Evolutionary conservation across 2,797 vertebrate species (phyloP), one percentile per base, ranked within the genome.

Genomic region (Zenarchopterus dispar): DNA sequence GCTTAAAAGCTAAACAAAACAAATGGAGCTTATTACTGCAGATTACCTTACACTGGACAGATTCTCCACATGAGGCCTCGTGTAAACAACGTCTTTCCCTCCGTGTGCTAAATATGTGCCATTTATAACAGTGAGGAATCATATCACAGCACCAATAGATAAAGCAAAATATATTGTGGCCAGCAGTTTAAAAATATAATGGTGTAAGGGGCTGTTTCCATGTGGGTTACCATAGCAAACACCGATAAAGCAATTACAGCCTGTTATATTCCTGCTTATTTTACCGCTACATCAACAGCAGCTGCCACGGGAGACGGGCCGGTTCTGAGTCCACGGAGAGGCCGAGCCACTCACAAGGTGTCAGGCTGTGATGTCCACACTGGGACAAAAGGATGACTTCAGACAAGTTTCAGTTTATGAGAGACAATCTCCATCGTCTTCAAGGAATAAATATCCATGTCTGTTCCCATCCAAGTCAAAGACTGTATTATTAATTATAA

Each of bases 1-100:
- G 92, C 91, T 93, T 93, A 92, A 93, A 94, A 92, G 92, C 90
- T 95, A 94, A 97, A 96, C 93, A 96, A 97, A 97, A 96, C 94
- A 96, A 96, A 96, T 70, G 90, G 93, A 94, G 92, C 91, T 93
- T 93, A 94, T 93, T 94, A 93, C 93, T 92, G 88, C 91, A 94
- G 94, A 94, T 94, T 94, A 94, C 93, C 89, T 93, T 93, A 94
- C 93, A 93, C 91, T 93, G 92, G 93, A 94, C 93, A 93, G 92
- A 93, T 93, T 92, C 92, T 87, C 92, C 75, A 85, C 91, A 88
- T 93, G 92, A 89, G 93, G 92, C 92, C 92, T 47, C 91, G 89
- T 89, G 92, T 93, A 94, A 94, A 94, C 93, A 94, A 90, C 89
- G 92, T 90, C 85, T 91, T 91, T 92, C 89, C 89, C 91, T 90